Conservation (phyloP, 2,797 vertebrate species). For the Craterocephalus amniculus region DNA sequence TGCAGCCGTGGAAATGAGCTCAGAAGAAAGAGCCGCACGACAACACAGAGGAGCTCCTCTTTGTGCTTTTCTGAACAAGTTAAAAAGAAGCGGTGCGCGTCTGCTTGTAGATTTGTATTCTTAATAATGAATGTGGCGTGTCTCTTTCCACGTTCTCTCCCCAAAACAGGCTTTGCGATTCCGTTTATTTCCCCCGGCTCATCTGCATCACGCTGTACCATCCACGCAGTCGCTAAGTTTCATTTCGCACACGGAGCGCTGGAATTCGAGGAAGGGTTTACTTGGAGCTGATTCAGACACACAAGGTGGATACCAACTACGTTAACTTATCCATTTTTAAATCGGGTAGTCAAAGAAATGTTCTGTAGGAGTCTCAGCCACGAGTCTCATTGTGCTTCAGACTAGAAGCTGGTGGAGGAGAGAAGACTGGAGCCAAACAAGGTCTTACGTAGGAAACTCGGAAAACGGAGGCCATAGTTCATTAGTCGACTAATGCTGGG, state of each 20-base stretch:
- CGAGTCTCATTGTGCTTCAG: background rate
- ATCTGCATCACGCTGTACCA: background rate
- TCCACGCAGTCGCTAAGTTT: background rate
- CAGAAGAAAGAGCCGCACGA: background rate
- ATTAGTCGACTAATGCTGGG: constrained; percentile 24
- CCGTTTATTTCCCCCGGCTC: background rate
- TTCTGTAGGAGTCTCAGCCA: background rate
- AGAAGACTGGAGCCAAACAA: background rate
- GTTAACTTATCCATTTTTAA: background rate
- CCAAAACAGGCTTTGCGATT: background rate
- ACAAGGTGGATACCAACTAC: background rate
- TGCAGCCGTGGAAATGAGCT: background rate
- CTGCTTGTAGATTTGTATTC: background rate
- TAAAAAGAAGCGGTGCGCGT: background rate
- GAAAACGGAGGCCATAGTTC: background rate
- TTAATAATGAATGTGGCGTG: background rate
- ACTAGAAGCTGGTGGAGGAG: background rate
- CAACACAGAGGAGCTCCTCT: background rate
- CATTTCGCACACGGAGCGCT: background rate
- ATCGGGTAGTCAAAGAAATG: background rate
- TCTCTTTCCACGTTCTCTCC: background rate
- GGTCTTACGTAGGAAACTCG: too few species aligned
- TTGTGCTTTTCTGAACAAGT: background rate
- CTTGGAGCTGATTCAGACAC: background rate
- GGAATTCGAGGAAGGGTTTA: too few species aligned